Percentiles rank a stretch among this genome's conserved stretches.
phyloP scores from a whole-genome alignment of 2,113 vertebrate species.

The Chelonoidis abingdonii region DNA sequence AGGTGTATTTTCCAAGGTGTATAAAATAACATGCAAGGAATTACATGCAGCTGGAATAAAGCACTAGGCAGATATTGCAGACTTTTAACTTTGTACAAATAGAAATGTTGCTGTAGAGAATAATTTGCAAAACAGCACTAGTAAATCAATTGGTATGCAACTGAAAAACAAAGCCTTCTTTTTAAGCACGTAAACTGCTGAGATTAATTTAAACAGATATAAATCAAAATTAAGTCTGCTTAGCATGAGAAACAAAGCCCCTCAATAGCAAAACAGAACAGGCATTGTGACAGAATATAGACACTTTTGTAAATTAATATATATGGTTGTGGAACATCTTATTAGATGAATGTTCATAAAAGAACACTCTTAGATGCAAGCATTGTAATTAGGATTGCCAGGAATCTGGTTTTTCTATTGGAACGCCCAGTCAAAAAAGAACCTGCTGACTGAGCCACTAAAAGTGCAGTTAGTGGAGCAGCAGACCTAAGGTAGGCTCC shows the following conservation, averaged over 20 bases:
- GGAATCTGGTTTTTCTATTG: too few relatives aligned
- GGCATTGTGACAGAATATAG: slow-evolving; percentile 24
- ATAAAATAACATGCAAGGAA: not conserved
- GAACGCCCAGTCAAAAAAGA: too few relatives aligned
- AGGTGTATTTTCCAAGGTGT: not conserved
- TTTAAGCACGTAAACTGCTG: slow-evolving; percentile 56
- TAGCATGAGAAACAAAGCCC: slow-evolving; percentile 35
- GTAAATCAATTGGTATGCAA: not conserved
- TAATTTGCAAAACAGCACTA: slow-evolving; percentile 30
- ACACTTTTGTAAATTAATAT: slow-evolving; percentile 7
- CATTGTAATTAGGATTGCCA: not conserved
- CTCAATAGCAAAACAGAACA: slow-evolving; percentile 20
- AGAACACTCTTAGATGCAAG: not conserved
- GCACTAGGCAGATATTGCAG: not conserved
- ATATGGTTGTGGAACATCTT: not conserved
- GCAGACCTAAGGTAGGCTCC: too few relatives aligned
- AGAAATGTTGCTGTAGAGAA: slow-evolving; percentile 40
- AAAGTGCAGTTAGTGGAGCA: too few relatives aligned
- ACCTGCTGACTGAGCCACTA: too few relatives aligned
- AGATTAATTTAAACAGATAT: slow-evolving; percentile 65
- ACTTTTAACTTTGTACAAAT: not conserved
- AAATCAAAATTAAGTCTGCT: slow-evolving; percentile 68
- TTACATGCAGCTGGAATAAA: not conserved
- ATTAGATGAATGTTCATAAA: not conserved
- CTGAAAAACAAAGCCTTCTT: slow-evolving; percentile 28